Conservation (phyloP, 2,888 invertebrate species). For the Drosophila mercatorum region DNA sequence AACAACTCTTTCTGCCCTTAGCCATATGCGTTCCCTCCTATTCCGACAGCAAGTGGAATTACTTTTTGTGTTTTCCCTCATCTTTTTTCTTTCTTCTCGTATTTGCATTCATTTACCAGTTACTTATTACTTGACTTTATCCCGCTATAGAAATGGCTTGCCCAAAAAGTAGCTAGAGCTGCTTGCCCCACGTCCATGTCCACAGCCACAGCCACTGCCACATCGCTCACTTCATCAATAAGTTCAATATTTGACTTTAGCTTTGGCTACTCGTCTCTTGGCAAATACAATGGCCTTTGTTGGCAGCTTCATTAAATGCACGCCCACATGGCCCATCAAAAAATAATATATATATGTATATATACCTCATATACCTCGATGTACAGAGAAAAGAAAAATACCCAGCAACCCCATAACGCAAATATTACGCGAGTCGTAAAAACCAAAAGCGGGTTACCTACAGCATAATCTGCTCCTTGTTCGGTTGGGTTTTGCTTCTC, state of each 20-base stretch:
- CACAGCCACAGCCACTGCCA: neutral
- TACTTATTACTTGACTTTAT: conserved; percentile 13
- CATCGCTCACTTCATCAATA: conserved; percentile 61
- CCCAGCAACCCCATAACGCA: conserved; percentile 42
- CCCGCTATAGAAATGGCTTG: neutral
- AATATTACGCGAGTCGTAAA: conserved; percentile 72
- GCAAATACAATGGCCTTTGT: conserved; percentile 47
- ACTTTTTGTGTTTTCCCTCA: no score
- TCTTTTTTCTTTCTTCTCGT: neutral
- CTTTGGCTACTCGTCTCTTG: conserved; percentile 45
- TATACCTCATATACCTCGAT: neutral
- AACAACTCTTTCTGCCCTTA: neutral
- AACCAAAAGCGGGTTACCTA: conserved; percentile 32
- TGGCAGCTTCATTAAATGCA: conserved; percentile 73
- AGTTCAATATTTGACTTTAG: conserved; percentile 70
- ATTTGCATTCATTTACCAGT: conserved; percentile 7
- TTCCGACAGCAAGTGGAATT: neutral
- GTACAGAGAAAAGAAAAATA: conserved; percentile 21
- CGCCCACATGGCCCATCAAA: conserved; percentile 47
- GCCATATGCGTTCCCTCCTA: neutral
- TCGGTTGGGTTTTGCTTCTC: conserved; percentile 15
- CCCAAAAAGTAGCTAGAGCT: conserved; percentile 14
- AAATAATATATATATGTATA: conserved; percentile 3
- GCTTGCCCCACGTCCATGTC: neutral
- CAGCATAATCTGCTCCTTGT: conserved; percentile 9